phyloP scores from a whole-genome alignment of 2,888 invertebrate genomes.

The Melieria picta region DNA sequence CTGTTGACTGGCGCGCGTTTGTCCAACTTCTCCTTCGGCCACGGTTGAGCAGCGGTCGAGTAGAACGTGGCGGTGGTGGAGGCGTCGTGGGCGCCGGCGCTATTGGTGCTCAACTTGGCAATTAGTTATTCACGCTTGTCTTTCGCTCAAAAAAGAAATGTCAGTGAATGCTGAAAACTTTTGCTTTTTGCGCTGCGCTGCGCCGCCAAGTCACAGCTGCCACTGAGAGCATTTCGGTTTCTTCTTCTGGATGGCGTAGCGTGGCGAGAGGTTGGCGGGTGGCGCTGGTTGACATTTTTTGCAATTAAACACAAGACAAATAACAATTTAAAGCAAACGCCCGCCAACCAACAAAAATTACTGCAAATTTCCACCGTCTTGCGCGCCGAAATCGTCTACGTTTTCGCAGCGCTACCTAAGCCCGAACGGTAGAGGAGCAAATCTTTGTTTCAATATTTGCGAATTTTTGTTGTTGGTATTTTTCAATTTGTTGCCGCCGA shows the following conservation, averaged over 20 bases:
- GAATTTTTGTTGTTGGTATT: constrained; percentile 23
- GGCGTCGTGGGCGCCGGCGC: background rate
- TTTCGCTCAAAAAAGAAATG: constrained; percentile 33
- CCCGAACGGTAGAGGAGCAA: too few relatives aligned
- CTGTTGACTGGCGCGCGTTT: too few relatives aligned
- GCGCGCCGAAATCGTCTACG: too few relatives aligned
- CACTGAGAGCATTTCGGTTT: too few relatives aligned
- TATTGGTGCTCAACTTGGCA: constrained; percentile 43
- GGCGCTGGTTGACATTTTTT: constrained; percentile 19
- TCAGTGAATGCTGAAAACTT: background rate
- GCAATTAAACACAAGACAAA: constrained; percentile 47
- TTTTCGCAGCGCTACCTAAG: too few relatives aligned
- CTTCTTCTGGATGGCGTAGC: too few relatives aligned
- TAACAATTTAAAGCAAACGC: constrained; percentile 34
- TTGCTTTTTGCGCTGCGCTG: constrained; percentile 7
- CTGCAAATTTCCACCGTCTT: too few relatives aligned
- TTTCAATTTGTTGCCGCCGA: background rate
- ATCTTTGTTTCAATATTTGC: background rate
- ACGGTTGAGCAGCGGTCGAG: background rate
- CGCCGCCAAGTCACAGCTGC: too few relatives aligned
- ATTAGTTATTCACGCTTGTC: constrained; percentile 62
- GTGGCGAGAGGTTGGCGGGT: background rate
- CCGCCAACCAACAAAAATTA: too few relatives aligned
- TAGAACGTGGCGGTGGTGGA: too few relatives aligned
- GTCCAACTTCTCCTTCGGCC: background rate